Evolutionary conservation across 2,888 invertebrate genomes (phyloP).

Genomic region (Heliconius cydno): DNA sequence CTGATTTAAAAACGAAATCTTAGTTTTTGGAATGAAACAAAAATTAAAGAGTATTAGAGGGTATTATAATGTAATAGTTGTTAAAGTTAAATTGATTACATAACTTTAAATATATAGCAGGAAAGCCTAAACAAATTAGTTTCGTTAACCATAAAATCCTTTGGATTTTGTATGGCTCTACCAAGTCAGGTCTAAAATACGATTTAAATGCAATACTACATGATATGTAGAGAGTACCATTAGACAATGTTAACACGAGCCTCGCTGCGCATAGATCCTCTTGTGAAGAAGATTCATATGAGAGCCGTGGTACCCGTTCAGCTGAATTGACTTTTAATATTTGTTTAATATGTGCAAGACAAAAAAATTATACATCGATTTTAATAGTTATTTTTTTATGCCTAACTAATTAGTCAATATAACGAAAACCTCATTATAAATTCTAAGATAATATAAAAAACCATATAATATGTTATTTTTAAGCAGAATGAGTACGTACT

Average conservation of each 20-base stretch:
- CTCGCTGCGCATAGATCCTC: slow-evolving; percentile 44
- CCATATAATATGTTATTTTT: too few species aligned
- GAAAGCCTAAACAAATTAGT: neutral
- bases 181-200: slow-evolving; percentile 21
- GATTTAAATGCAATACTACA: slow-evolving; percentile 36
- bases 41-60: too few species aligned
- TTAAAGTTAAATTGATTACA: neutral
- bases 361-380: neutral
- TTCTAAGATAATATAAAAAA: too few species aligned
- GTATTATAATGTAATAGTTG: too few species aligned
- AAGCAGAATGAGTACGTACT: too few species aligned
- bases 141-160: neutral
- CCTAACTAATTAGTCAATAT: too few species aligned
- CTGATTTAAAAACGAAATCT: too few species aligned
- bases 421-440: too few species aligned
- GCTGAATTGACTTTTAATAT: slow-evolving; percentile 7
- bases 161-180: neutral
- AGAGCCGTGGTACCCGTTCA: slow-evolving; percentile 29
- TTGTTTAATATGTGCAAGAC: neutral
- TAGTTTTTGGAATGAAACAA: too few species aligned
- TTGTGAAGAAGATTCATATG: slow-evolving; percentile 41
- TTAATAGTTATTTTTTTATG: too few species aligned
- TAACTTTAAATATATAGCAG: neutral
- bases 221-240: slow-evolving; percentile 39
- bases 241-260: slow-evolving; percentile 51